Evolutionary conservation across 92 coral and sea anemone genomes (phyloP).

Genomic region (Zoanthus sansibaricus): DNA sequence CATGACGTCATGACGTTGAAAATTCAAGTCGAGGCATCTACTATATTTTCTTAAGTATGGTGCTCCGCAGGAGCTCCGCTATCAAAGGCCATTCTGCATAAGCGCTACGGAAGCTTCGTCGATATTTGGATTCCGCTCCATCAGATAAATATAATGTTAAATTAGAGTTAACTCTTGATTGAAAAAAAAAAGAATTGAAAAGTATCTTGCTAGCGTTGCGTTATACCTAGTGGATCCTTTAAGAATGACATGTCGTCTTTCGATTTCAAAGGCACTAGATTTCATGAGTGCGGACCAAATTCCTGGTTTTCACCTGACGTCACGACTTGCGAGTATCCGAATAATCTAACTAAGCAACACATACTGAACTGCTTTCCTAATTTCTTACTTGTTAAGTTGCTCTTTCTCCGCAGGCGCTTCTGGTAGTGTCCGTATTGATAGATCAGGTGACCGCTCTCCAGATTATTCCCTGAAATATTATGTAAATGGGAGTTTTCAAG

Average conservation of each 20-base stretch:
- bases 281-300: too few relatives aligned
- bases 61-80: too few relatives aligned
- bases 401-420: constrained; percentile 65
- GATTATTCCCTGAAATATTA: constrained; percentile 84
- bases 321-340: too few relatives aligned
- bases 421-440: constrained; percentile 76
- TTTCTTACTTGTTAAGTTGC: not conserved
- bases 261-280: constrained; percentile 21
- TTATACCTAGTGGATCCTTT: constrained; percentile 26
- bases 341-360: too few relatives aligned
- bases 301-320: too few relatives aligned
- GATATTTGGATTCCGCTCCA: constrained; percentile 34
- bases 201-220: constrained; percentile 43
- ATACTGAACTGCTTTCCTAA: too few relatives aligned
- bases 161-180: constrained; percentile 40
- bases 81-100: constrained; percentile 8
- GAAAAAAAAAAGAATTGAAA: constrained; percentile 28
- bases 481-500: constrained; percentile 85
- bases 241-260: constrained; percentile 22
- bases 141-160: constrained; percentile 28
- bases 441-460: constrained; percentile 82
- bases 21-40: too few relatives aligned
- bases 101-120: constrained; percentile 26
- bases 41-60: too few relatives aligned
- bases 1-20: too few relatives aligned